phyloP scores from a whole-genome alignment of 2,113 vertebrate species.

The Nansenia antarctica region DNA sequence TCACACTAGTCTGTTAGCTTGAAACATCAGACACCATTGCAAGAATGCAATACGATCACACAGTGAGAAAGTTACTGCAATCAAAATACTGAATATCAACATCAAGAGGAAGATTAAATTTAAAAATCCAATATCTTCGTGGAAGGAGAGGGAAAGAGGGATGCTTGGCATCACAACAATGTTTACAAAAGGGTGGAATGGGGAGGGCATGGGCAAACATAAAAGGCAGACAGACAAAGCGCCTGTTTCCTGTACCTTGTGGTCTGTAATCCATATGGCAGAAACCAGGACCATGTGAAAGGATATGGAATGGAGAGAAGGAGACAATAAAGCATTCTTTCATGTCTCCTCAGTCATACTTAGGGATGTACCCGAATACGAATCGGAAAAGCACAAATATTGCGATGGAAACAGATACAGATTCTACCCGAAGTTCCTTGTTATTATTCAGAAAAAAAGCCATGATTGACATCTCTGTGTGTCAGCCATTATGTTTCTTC shows the following conservation, averaged over 20 bases:
- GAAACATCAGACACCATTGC: too few species aligned
- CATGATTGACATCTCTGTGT: too few species aligned
- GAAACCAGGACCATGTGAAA: slow-evolving; percentile 34
- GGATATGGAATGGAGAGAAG: slow-evolving; percentile 2
- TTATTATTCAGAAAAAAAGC: too few species aligned
- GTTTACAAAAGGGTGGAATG: slow-evolving; percentile 12
- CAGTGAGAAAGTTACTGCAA: neutral
- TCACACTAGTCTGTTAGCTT: slow-evolving; percentile 16
- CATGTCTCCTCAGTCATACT: neutral
- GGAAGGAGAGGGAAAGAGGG: neutral
- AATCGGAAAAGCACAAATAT: too few species aligned
- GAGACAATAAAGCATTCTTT: neutral
- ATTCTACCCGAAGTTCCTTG: too few species aligned
- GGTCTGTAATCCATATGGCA: slow-evolving; percentile 36
- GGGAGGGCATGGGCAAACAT: slow-evolving; percentile 27
- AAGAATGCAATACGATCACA: slow-evolving; percentile 31
- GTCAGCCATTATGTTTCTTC: too few species aligned
- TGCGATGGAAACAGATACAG: too few species aligned
- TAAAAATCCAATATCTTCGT: neutral
- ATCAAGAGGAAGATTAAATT: slow-evolving; percentile 3
- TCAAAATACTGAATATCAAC: slow-evolving; percentile 17
- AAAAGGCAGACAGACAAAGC: slow-evolving; percentile 29
- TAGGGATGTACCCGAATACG: too few species aligned
- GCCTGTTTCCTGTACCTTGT: slow-evolving; percentile 8
- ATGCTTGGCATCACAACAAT: slow-evolving; percentile 1